Conservation (phyloP, 2,113 vertebrate genomes). For the Ardeotis arabs region DNA sequence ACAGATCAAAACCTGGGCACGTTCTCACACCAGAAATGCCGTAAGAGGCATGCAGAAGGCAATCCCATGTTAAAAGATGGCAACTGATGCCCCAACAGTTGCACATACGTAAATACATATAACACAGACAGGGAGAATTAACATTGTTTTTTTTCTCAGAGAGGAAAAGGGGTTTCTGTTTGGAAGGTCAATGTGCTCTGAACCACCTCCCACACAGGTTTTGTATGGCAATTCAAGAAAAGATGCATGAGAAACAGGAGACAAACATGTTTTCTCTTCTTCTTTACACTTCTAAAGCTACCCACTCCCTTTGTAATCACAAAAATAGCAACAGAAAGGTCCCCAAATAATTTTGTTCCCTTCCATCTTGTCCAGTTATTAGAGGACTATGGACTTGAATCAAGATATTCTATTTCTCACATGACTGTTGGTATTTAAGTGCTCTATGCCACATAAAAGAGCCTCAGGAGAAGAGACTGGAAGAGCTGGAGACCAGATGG, state of each 20-base stretch:
- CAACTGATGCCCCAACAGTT: background rate
- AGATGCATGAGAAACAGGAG: background rate
- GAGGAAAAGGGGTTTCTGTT: background rate
- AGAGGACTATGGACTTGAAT: background rate
- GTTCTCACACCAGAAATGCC: background rate
- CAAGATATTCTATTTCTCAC: background rate
- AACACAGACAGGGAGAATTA: background rate
- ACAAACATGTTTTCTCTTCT: background rate
- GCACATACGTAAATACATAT: background rate
- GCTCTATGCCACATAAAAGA: background rate
- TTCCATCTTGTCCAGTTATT: background rate
- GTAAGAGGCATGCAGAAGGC: background rate
- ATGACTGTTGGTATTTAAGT: background rate
- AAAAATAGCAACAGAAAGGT: background rate
- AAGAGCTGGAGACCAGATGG: background rate
- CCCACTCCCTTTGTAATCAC: background rate
- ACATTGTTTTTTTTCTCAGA: background rate
- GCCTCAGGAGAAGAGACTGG: background rate
- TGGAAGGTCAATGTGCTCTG: background rate
- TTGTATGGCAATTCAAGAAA: background rate
- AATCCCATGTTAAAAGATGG: background rate
- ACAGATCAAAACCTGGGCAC: background rate
- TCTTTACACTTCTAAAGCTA: background rate
- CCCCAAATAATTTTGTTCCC: background rate
- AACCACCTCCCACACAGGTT: background rate